These are phyloP conservation scores for Umimayanthus chanpuru DNA, from an alignment of 92 coral and sea anemone genomes.

Conservation along the genomic window DNA sequence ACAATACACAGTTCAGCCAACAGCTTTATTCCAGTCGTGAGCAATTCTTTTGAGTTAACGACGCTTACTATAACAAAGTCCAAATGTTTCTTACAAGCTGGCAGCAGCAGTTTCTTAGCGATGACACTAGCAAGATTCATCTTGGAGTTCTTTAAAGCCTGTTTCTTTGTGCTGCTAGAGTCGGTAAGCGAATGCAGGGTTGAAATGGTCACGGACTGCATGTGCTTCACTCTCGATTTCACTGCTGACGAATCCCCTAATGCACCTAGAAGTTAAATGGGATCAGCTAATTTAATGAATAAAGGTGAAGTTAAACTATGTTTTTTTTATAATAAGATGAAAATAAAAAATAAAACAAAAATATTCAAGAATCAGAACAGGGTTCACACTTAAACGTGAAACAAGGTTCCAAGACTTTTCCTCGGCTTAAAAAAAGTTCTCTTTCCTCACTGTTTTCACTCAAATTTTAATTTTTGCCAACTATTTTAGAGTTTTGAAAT, in stretches of 20 bases:
- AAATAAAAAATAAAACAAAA: too few species aligned
- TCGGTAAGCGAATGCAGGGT: constrained; percentile 54
- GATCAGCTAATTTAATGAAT: not conserved
- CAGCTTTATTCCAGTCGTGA: constrained; percentile 42
- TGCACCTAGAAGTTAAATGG: constrained; percentile 48
- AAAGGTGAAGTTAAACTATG: not conserved
- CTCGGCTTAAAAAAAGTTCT: too few species aligned
- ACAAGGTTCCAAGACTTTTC: too few species aligned
- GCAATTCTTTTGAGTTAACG: constrained; percentile 49
- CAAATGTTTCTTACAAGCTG: constrained; percentile 60
- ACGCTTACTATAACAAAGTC: constrained; percentile 59
- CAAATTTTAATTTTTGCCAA: too few species aligned
- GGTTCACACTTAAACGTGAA: too few species aligned
- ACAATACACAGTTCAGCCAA: constrained; percentile 70
- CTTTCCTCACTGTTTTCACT: too few species aligned
- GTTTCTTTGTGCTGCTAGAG: constrained; percentile 7
- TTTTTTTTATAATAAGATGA: too few species aligned
- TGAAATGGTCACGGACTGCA: constrained; percentile 64
- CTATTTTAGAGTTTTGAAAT: too few species aligned
- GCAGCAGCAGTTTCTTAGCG: constrained; percentile 77
- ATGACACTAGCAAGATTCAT: constrained; percentile 69
- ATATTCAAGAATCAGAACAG: too few species aligned
- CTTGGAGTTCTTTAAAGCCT: constrained; percentile 56
- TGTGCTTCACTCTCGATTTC: constrained; percentile 68
- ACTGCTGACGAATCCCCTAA: constrained; percentile 67